phyloP scores from a whole-genome alignment of 2,888 invertebrate species.

The Ametastegia equiseti region DNA sequence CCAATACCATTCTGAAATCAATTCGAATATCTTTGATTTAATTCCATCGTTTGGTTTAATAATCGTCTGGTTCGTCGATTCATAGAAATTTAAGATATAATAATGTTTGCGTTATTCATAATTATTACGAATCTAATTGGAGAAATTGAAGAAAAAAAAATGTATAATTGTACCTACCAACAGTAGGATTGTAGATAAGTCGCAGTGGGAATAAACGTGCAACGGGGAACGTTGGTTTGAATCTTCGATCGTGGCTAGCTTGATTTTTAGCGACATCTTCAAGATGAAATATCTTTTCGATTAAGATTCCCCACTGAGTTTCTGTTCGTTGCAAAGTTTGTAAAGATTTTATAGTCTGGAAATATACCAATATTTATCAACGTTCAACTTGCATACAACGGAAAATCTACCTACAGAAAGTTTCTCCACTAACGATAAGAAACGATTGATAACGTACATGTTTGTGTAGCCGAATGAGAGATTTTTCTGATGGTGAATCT shows the following conservation, averaged over 20 bases:
- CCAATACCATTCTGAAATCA: conserved; percentile 97
- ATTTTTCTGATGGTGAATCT: conserved; percentile 87
- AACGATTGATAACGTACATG: conserved; percentile 74
- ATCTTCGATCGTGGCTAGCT: conserved; percentile 79
- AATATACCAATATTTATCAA: conserved; percentile 48
- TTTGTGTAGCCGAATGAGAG: conserved; percentile 92
- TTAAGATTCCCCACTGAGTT: conserved; percentile 94
- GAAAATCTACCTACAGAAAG: not conserved
- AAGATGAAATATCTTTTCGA: conserved; percentile 87
- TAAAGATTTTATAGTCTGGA: conserved; percentile 89
- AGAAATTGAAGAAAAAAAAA: not conserved
- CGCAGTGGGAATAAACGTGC: conserved; percentile 80
- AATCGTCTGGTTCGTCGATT: not conserved
- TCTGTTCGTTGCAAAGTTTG: conserved; percentile 96
- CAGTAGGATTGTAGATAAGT: conserved; percentile 81
- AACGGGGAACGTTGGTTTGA: conserved; percentile 85
- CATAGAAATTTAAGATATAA: conserved; percentile 38
- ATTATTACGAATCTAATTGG: conserved; percentile 10
- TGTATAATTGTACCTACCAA: conserved; percentile 78
- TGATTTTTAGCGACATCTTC: conserved; percentile 93
- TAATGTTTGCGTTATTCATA: conserved; percentile 2
- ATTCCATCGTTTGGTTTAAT: conserved; percentile 26
- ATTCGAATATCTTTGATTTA: no score
- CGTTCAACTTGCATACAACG: not conserved
- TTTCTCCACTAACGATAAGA: conserved; percentile 31